Conservation (phyloP, 1,140 invertebrate genomes). For the Hyphantria cunea region DNA sequence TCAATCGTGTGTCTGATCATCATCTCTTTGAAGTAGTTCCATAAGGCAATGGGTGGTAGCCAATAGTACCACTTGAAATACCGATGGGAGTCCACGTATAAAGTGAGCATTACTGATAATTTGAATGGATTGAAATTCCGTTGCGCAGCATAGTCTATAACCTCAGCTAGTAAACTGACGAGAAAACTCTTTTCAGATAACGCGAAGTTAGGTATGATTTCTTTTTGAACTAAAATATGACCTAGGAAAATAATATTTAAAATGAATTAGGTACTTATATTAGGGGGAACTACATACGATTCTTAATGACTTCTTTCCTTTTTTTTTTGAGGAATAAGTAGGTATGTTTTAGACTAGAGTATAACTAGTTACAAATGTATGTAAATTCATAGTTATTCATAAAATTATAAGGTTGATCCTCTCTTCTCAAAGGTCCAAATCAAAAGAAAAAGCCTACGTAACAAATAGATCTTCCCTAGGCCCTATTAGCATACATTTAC, state of each 20-base stretch:
- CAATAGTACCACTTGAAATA: constrained; percentile 72
- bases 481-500: too few relatives aligned
- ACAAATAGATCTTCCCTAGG: too few relatives aligned
- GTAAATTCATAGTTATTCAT: too few relatives aligned
- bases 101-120: constrained; percentile 53
- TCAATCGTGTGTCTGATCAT: constrained; percentile 69
- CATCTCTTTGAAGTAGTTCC: constrained; percentile 65
- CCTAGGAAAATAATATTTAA: constrained; percentile 45
- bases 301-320: too few relatives aligned
- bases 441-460: too few relatives aligned
- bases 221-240: constrained; percentile 54
- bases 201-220: constrained; percentile 50
- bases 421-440: too few relatives aligned
- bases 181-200: constrained; percentile 62
- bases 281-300: too few relatives aligned
- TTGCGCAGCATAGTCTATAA: constrained; percentile 61
- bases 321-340: too few relatives aligned
- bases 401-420: too few relatives aligned
- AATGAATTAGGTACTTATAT: too few relatives aligned
- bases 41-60: constrained; percentile 50
- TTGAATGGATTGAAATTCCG: constrained; percentile 54
- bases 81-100: constrained; percentile 58
- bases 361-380: too few relatives aligned
- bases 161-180: constrained; percentile 49
- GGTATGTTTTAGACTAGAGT: too few relatives aligned